phyloP scores from a whole-genome alignment of 2,797 vertebrate genomes.

The Rhodeus uyekii region DNA sequence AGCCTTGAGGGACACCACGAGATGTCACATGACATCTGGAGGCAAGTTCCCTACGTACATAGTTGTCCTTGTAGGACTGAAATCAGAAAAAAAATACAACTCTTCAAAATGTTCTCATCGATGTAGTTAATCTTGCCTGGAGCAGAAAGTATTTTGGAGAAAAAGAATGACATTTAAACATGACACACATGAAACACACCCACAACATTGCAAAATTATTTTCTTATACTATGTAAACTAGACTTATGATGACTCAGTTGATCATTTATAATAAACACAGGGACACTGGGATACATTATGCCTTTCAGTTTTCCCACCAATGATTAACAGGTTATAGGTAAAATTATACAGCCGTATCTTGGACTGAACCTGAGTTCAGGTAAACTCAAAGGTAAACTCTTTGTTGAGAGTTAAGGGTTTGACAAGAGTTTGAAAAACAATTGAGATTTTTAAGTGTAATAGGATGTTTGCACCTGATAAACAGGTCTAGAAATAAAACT shows the following conservation, averaged over 20 bases:
- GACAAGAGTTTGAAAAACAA: not conserved
- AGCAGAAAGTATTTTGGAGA: not conserved
- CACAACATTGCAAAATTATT: not conserved
- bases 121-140: not conserved
- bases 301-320: not conserved
- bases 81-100: not conserved
- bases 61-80: not conserved
- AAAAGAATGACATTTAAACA: too few species aligned
- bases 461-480: not conserved
- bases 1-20: not conserved
- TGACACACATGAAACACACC: not conserved
- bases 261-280: not conserved
- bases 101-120: not conserved
- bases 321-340: not conserved
- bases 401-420: not conserved
- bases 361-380: not conserved
- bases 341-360: not conserved
- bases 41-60: not conserved
- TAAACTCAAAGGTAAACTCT: slow-evolving; percentile 6
- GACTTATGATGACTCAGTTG: not conserved
- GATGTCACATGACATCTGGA: not conserved
- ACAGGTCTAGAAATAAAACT: not conserved
- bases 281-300: too few species aligned
- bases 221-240: not conserved
- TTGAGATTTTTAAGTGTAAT: not conserved